Conservation (phyloP, 2,113 vertebrate species). For the Pollimyrus isidori region DNA sequence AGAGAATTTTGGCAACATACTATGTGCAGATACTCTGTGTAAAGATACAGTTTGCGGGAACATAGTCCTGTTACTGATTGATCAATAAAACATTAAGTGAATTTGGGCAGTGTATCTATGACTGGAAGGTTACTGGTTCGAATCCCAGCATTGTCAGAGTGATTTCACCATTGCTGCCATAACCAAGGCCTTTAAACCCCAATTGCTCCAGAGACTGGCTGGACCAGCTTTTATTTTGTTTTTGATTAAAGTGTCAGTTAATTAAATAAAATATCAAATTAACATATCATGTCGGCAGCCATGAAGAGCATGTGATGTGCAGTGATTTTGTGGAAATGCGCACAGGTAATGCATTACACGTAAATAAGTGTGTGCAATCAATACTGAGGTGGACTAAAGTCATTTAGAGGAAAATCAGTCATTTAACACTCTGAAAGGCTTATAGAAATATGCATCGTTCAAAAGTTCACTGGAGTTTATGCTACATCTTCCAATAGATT, state of each 20-base stretch:
- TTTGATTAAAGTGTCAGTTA: not conserved
- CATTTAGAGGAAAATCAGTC: not conserved
- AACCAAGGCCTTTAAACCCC: not conserved
- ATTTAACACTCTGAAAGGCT: not conserved
- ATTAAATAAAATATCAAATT: not conserved
- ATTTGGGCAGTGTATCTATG: not conserved
- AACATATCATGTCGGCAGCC: not conserved
- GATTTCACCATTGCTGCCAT: not conserved
- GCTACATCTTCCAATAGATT: not conserved
- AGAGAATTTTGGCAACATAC: not conserved
- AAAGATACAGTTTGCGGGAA: not conserved
- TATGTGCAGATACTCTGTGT: not conserved
- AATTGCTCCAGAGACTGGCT: not conserved
- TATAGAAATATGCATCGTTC: not conserved
- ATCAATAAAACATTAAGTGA: not conserved
- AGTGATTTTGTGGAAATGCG: not conserved
- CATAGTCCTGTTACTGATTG: not conserved
- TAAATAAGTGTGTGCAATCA: not conserved
- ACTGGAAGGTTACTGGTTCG: not conserved
- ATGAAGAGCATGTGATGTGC: not conserved
- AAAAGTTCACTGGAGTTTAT: not conserved
- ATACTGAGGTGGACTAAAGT: not conserved
- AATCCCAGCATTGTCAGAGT: not conserved
- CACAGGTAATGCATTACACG: not conserved
- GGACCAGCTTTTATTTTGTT: not conserved